A percentile compares a stretch with the other conserved stretches of the same genome.
These are phyloP conservation scores for Tetramorium bicarinatum DNA, from an alignment of 2,888 invertebrate genomes.

Conservation along the genomic window DNA sequence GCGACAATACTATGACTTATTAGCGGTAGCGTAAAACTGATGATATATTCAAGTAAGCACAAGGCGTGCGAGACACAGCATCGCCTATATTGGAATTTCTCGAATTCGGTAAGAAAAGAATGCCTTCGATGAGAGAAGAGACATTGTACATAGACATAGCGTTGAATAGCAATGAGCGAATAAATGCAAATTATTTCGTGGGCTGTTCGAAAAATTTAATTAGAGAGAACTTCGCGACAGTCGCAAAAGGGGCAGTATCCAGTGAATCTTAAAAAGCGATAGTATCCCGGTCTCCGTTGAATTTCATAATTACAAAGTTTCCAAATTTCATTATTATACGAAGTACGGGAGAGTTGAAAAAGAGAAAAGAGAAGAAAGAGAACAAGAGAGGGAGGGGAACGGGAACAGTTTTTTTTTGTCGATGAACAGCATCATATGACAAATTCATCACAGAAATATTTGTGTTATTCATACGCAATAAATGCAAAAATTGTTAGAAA, in stretches of 20 bases:
- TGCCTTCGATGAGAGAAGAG: not conserved
- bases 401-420: not conserved
- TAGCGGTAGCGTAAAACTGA: not conserved
- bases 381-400: not conserved
- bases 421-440: not conserved
- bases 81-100: not conserved
- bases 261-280: conserved; percentile 49
- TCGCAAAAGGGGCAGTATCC: not conserved
- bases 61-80: not conserved
- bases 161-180: conserved; percentile 50
- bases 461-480: not conserved
- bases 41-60: conserved; percentile 13
- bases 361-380: not conserved
- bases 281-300: conserved; percentile 42
- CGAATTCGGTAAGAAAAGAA: not conserved
- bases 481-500: not conserved
- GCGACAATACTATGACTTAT: not conserved
- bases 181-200: conserved; percentile 47
- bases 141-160: conserved; percentile 36
- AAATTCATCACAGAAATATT: not conserved
- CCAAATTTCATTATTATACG: conserved; percentile 50
- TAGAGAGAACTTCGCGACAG: conserved; percentile 41
- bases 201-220: conserved; percentile 55
- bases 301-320: conserved; percentile 55
- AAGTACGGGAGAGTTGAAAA: not conserved